Base-by-base conservation (phyloP, 2,113 vertebrate genomes). In the Myotis davidii region DNA sequence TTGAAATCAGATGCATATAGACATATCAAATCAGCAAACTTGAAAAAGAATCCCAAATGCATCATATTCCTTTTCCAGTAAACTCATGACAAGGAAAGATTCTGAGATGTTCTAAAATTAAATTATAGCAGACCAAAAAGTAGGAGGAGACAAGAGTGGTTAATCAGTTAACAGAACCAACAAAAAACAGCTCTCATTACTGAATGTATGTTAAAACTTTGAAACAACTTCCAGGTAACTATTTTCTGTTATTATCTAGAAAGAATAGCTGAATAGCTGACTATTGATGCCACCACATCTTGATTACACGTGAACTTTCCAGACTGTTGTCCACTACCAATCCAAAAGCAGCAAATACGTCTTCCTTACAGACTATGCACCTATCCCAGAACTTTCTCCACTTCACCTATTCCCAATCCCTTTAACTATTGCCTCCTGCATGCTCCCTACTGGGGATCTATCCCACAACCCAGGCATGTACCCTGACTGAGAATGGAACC, bases 1-100 rank as follows among this genome's bases (percentile, higher is more conserved):
- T 79, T 94, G 84, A 89, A 84, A 91, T 79, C 59, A 96, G 25
- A 64, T 64, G 82, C 16, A 56, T 64, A 52, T n/a, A 91, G 21
- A 84, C 45, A 78, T 65, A 65, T 42, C 45, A 67, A 79, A 69
- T 52, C 29, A 42, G 52, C 21, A 90, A 9, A 82, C 74, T n/a
- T 76, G 29, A 78, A 89, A 89, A 88, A 88, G 27, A 39, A 81
- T 11, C 27, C 81, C 21, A 12, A 48, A 73, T 61, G 77, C 48
- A 92, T 85, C 21, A 17, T 72, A 93, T 59, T 89, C 45, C 29
- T 52, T 94, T 96, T 86, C 56, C 32, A 50, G 39, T 78, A 84
- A 96, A 74, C 20, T 42, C 25, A 37, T 39, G n/a, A 27, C 13
- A 81, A 59, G 52, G 4, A 81, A 48, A 81, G 59, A 37, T 27